Evolutionary conservation across 2,888 invertebrate genomes (phyloP).

Genomic region (Dolomedes plantarius): DNA sequence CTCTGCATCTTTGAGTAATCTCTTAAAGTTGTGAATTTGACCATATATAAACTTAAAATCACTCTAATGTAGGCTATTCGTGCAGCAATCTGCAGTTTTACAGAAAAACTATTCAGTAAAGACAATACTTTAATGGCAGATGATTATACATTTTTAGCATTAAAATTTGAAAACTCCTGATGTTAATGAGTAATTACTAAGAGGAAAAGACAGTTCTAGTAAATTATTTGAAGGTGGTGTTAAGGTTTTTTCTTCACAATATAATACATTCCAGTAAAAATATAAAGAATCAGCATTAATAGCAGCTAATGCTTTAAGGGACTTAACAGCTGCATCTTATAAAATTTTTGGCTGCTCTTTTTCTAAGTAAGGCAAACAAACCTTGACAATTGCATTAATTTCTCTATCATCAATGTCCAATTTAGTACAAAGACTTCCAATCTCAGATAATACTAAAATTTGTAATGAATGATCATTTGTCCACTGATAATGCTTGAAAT

Average conservation of each 20-base stretch:
- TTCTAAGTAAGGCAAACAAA: slow-evolving; percentile 50
- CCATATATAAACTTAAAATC: too few relatives aligned
- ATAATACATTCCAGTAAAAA: slow-evolving; percentile 39
- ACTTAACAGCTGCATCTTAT: slow-evolving; percentile 45
- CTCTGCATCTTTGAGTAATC: too few relatives aligned
- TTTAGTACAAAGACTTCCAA: slow-evolving; percentile 35
- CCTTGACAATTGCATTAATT: slow-evolving; percentile 21
- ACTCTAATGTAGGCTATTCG: too few relatives aligned
- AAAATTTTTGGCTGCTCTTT: slow-evolving; percentile 41
- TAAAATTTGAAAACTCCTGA: too few relatives aligned
- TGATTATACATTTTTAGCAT: too few relatives aligned
- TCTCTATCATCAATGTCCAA: slow-evolving; percentile 44
- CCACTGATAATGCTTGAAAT: slow-evolving; percentile 48
- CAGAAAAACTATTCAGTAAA: too few relatives aligned
- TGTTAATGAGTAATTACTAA: not conserved
- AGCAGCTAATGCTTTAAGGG: slow-evolving; percentile 27
- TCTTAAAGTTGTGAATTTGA: too few relatives aligned
- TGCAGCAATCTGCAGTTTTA: too few relatives aligned
- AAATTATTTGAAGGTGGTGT: slow-evolving; percentile 34
- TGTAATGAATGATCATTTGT: slow-evolving; percentile 39
- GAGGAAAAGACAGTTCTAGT: slow-evolving; percentile 24
- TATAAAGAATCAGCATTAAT: slow-evolving; percentile 54
- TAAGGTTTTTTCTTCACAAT: not conserved
- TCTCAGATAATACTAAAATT: slow-evolving; percentile 32
- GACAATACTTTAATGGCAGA: too few relatives aligned